These are phyloP conservation scores for Drosophila longiperda DNA, from an alignment of 2,888 invertebrate genomes.

Conservation along the genomic window DNA sequence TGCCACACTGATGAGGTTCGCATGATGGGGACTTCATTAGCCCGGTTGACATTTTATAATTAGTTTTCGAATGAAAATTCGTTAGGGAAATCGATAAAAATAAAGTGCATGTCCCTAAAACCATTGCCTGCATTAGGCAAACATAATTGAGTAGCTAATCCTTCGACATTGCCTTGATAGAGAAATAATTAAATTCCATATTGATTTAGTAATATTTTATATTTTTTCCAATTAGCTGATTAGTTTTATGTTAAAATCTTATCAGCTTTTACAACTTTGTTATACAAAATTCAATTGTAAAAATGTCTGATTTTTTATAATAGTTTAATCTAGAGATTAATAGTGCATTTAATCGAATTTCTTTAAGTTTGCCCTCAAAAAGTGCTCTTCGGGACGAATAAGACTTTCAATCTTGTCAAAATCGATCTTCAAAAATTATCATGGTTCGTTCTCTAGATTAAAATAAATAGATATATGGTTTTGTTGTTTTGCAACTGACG, in stretches of 20 bases:
- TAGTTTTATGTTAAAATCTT: background rate
- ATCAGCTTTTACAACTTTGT: background rate
- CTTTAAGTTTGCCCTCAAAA: background rate
- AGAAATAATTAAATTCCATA: background rate
- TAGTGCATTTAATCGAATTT: background rate
- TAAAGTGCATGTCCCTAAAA: background rate
- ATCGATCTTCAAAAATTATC: too few species aligned
- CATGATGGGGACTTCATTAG: constrained; percentile 44
- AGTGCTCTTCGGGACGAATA: background rate
- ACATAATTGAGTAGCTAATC: background rate
- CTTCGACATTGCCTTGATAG: background rate
- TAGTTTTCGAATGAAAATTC: constrained; percentile 39
- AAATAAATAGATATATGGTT: too few species aligned
- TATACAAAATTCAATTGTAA: background rate
- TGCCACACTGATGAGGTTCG: constrained; percentile 19
- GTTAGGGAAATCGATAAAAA: constrained; percentile 17
- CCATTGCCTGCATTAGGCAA: background rate
- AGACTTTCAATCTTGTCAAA: background rate
- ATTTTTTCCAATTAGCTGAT: background rate
- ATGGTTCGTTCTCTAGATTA: background rate
- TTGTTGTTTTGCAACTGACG: background rate
- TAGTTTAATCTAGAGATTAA: background rate
- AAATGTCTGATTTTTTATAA: background rate
- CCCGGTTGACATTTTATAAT: constrained; percentile 52
- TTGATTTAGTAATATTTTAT: background rate